phyloP scores from a whole-genome alignment of 2,888 invertebrate species.

The Megalurothrips usitatus region DNA sequence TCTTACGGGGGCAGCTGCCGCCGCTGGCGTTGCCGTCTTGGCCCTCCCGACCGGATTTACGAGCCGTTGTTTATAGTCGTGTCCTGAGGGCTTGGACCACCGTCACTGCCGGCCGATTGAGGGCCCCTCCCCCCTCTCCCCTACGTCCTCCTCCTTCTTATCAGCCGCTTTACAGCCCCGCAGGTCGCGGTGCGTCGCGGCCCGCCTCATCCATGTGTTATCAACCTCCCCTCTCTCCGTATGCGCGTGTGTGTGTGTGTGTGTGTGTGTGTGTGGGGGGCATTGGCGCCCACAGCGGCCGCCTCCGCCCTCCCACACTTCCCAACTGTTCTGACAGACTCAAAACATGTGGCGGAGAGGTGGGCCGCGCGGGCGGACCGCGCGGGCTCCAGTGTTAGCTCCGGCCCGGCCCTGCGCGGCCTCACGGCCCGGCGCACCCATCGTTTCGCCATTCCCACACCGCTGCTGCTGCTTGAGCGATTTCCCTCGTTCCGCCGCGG shows the following conservation, averaged over 20 bases:
- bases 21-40: not conserved
- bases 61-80: not conserved
- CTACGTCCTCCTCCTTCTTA: not conserved
- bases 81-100: not conserved
- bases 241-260: too few species aligned
- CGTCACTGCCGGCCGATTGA: not conserved
- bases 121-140: not conserved
- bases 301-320: not conserved
- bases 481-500: too few species aligned
- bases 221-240: not conserved
- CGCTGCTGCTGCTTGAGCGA: too few species aligned
- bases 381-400: too few species aligned
- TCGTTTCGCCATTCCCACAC: too few species aligned
- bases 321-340: too few species aligned
- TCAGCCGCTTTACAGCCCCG: slow-evolving; percentile 15
- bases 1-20: too few species aligned
- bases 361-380: too few species aligned
- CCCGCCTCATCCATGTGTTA: not conserved
- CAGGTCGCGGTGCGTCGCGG: not conserved
- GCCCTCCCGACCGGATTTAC: not conserved
- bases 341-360: too few species aligned
- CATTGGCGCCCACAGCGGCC: not conserved
- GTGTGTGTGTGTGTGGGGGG: not conserved
- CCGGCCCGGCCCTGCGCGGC: too few species aligned
- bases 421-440: too few species aligned